Percentiles rank a stretch among this genome's conserved stretches.
phyloP scores from a whole-genome alignment of 2,113 vertebrate species.

The Hymenochirus boettgeri region DNA sequence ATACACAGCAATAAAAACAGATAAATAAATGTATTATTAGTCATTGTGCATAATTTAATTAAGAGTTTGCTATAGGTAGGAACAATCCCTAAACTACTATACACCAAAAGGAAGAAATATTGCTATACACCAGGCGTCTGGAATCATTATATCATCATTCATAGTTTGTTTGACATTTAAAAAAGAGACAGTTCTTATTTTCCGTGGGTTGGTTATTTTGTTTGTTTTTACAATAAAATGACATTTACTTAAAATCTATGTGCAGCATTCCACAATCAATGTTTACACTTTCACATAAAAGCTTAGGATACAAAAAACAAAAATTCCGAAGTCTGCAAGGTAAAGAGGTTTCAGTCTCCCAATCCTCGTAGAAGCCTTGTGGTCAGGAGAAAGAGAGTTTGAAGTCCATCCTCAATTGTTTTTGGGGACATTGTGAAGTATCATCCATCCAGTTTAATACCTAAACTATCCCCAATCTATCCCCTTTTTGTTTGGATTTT shows the following conservation, averaged over 20 bases:
- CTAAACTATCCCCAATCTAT: constrained; percentile 31
- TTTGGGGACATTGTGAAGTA: constrained; percentile 35
- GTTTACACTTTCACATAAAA: constrained; percentile 92
- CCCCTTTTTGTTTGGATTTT: constrained; percentile 33
- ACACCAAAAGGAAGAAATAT: constrained; percentile 79
- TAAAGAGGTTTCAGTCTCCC: background rate
- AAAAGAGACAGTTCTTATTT: constrained; percentile 49
- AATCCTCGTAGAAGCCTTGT: constrained; percentile 10
- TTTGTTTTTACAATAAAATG: constrained; percentile 84
- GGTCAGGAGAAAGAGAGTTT: background rate
- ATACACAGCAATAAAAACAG: constrained; percentile 7
- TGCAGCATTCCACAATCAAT: constrained; percentile 86
- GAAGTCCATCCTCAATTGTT: constrained; percentile 27
- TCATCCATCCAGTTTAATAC: constrained; percentile 36
- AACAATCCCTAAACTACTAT: constrained; percentile 99
- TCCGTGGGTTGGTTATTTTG: constrained; percentile 44
- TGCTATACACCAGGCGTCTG: constrained; percentile 80
- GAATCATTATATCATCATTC: constrained; percentile 75
- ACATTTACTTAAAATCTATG: constrained; percentile 88
- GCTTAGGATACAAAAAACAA: constrained; percentile 46
- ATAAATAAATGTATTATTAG: constrained; percentile 57
- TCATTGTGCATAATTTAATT: constrained; percentile 93
- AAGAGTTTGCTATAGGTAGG: constrained; percentile 89
- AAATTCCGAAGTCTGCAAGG: too few species aligned
- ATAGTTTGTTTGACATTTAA: constrained; percentile 81